These are phyloP conservation scores for Agrotis segetum DNA, from an alignment of 2,888 invertebrate species.

Conservation along the genomic window DNA sequence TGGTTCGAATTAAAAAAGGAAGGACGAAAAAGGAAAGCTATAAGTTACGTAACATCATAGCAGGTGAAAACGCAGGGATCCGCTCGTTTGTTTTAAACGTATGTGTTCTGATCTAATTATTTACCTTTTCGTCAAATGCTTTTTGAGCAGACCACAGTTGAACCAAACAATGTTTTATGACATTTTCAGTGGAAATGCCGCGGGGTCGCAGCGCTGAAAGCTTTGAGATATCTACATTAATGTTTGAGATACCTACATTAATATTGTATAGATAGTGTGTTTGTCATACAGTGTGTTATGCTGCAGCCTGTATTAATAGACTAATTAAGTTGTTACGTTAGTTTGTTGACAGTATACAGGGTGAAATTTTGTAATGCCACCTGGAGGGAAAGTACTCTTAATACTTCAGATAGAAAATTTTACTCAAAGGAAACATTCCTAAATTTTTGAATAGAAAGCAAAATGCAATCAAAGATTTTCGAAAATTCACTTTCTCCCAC, in stretches of 20 bases:
- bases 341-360: not conserved
- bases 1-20: no score
- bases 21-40: no score
- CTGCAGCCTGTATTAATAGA: slow-evolving; percentile 4
- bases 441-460: no score
- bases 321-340: not conserved
- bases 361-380: no score
- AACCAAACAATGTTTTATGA: slow-evolving; percentile 11
- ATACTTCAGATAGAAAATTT: no score
- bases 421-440: no score
- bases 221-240: slow-evolving; percentile 1
- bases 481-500: no score
- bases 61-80: no score
- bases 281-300: slow-evolving; percentile 3
- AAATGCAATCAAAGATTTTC: no score
- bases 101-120: not conserved
- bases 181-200: slow-evolving; percentile 45
- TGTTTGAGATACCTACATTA: not conserved
- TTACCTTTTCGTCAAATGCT: not conserved
- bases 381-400: no score
- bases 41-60: no score
- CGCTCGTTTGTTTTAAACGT: not conserved
- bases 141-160: not conserved
- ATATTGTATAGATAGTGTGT: not conserved
- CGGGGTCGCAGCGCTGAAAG: slow-evolving; percentile 19